Evolutionary conservation across 2,113 vertebrate species (phyloP).

Genomic region (Apeltes quadracus): DNA sequence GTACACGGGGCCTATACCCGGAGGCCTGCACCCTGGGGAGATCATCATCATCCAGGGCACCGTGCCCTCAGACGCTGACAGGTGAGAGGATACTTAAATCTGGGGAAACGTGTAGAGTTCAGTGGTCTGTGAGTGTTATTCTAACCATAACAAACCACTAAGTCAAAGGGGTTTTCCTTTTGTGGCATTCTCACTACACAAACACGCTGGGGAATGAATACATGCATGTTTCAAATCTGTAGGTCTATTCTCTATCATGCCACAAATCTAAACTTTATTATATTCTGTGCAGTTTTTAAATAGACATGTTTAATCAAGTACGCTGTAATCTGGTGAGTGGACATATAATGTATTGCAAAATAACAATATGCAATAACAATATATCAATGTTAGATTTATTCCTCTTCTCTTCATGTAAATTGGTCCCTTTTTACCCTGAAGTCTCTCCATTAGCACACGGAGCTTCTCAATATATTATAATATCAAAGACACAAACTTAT

Average conservation of each 20-base stretch:
- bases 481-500: neutral
- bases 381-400: neutral
- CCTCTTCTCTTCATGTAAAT: neutral
- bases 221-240: neutral
- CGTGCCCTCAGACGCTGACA: constrained; percentile 87
- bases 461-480: neutral
- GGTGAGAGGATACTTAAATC: constrained; percentile 73
- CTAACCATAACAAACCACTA: neutral
- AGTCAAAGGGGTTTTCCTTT: neutral
- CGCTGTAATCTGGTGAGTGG: too few relatives aligned
- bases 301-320: neutral
- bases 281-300: neutral
- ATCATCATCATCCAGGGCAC: constrained; percentile 88
- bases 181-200: neutral
- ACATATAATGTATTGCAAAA: too few relatives aligned
- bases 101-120: neutral
- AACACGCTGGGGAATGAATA: neutral
- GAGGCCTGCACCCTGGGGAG: constrained; percentile 86
- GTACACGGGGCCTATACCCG: constrained; percentile 87
- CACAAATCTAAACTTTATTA: neutral
- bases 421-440: neutral
- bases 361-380: too few relatives aligned
- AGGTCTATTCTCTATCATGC: neutral
- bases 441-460: neutral
- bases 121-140: neutral